A percentile compares a stretch with the other conserved stretches of the same genome.
These are phyloP conservation scores for Zosterops pallidus DNA, from an alignment of 2,113 vertebrate species.

Conservation along the genomic window DNA sequence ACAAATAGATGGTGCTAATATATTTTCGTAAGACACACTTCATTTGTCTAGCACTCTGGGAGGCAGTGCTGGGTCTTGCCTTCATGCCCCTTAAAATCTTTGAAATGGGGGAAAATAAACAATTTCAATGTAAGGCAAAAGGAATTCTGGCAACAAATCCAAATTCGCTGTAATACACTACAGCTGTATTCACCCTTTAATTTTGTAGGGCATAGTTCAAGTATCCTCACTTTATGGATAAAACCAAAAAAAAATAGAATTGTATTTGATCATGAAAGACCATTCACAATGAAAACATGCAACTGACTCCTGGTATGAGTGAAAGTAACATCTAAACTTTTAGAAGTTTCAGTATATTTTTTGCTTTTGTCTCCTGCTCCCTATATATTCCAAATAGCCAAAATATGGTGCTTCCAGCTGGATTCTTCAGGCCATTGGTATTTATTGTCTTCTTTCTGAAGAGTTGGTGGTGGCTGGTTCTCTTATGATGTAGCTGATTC, in stretches of 20 bases:
- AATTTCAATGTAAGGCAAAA: conserved; percentile 30
- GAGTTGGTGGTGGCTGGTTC: background rate
- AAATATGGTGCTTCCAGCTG: background rate
- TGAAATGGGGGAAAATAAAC: conserved; percentile 10
- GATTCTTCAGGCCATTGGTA: background rate
- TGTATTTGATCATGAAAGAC: background rate
- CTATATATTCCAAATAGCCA: background rate
- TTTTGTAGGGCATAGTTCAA: conserved; percentile 25
- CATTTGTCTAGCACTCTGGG: background rate
- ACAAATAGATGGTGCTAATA: background rate
- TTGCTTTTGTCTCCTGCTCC: background rate
- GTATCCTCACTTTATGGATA: background rate
- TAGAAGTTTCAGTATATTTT: background rate
- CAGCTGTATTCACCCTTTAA: conserved; percentile 19
- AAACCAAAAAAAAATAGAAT: background rate
- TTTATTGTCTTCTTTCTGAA: background rate
- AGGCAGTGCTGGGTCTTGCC: background rate
- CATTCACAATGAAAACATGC: accelerated
- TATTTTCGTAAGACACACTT: background rate
- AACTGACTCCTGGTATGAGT: background rate
- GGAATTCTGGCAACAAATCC: conserved; percentile 12
- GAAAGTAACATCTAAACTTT: background rate
- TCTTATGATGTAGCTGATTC: background rate
- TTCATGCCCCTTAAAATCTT: conserved; percentile 20
- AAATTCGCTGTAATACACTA: conserved; percentile 11